Evolutionary conservation across 2,888 invertebrate species (phyloP).

Genomic region (Tenthredo livida): DNA sequence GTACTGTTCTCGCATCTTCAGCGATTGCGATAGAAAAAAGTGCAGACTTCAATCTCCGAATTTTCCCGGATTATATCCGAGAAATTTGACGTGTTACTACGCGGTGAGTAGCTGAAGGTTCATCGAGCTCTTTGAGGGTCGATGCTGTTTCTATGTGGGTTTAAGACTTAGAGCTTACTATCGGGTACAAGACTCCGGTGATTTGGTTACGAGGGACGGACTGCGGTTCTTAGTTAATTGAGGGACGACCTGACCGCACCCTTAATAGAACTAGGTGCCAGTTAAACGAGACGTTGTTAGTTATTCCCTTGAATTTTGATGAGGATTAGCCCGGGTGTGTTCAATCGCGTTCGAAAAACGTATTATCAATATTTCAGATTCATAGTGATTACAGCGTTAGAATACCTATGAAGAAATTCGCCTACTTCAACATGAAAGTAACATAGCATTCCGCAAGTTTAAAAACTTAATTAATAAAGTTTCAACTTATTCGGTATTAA

Average conservation of each 20-base stretch:
- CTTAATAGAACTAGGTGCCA: constrained; percentile 29
- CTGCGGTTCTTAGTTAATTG: constrained; percentile 43
- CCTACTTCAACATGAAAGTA: not conserved
- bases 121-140: not conserved
- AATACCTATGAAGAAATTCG: not conserved
- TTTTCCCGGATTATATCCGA: constrained; percentile 95
- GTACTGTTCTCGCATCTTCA: constrained; percentile 95
- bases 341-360: not conserved
- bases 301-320: constrained; percentile 31
- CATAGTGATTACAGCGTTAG: not conserved
- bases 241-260: constrained; percentile 17
- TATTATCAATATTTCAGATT: not conserved
- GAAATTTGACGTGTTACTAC: constrained; percentile 96
- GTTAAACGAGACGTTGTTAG: constrained; percentile 1
- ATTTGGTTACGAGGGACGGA: constrained; percentile 31
- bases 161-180: constrained; percentile 25
- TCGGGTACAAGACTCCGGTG: constrained; percentile 16
- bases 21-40: constrained; percentile 93
- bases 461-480: constrained; percentile 20
- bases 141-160: constrained; percentile 45
- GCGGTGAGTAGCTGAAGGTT: constrained; percentile 81
- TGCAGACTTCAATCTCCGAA: constrained; percentile 95
- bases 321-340: constrained; percentile 2
- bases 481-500: not conserved
- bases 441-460: not conserved